phyloP scores from a whole-genome alignment of 2,113 vertebrate genomes.

The Pao palembangensis region DNA sequence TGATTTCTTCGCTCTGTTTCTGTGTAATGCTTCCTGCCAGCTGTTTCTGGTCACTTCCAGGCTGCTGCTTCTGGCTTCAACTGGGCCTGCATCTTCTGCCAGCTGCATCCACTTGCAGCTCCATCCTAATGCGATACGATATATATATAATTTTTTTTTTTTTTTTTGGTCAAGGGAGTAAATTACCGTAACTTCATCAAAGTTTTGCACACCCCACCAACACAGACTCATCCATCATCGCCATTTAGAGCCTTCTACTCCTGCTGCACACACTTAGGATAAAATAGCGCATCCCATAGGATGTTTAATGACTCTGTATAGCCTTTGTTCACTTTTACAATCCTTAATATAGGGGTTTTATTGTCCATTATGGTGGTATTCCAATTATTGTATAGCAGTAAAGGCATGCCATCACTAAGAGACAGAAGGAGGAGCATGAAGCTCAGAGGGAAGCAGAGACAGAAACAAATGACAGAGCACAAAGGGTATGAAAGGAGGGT shows the following conservation, averaged over 20 bases:
- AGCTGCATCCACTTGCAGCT: constrained; percentile 52
- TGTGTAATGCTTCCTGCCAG: constrained; percentile 36
- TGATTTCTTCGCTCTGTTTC: too few relatives aligned
- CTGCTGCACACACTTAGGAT: constrained; percentile 12
- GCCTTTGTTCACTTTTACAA: constrained; percentile 38
- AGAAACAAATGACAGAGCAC: constrained; percentile 3
- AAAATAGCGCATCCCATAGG: constrained; percentile 14
- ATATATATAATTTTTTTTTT: constrained; percentile 17
- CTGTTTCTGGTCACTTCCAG: constrained; percentile 41
- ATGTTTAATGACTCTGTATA: constrained; percentile 30
- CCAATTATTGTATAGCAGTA: constrained; percentile 15
- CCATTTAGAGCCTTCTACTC: constrained; percentile 6
- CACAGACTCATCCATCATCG: not conserved
- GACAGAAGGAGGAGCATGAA: constrained; percentile 6
- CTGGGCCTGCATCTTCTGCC: constrained; percentile 28
- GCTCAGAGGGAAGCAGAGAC: not conserved
- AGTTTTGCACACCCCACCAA: not conserved
- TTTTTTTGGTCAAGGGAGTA: constrained; percentile 15
- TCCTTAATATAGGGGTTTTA: constrained; percentile 28
- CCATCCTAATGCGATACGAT: constrained; percentile 33
- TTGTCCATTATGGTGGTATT: constrained; percentile 22
- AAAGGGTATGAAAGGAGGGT: constrained; percentile 13
- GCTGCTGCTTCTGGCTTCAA: constrained; percentile 36
- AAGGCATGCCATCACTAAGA: constrained; percentile 3
- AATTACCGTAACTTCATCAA: constrained; percentile 22